Evolutionary conservation across 2,888 invertebrate species (phyloP), one percentile per base, ranked within the genome.

Genomic region (Danaus chrysippus): DNA sequence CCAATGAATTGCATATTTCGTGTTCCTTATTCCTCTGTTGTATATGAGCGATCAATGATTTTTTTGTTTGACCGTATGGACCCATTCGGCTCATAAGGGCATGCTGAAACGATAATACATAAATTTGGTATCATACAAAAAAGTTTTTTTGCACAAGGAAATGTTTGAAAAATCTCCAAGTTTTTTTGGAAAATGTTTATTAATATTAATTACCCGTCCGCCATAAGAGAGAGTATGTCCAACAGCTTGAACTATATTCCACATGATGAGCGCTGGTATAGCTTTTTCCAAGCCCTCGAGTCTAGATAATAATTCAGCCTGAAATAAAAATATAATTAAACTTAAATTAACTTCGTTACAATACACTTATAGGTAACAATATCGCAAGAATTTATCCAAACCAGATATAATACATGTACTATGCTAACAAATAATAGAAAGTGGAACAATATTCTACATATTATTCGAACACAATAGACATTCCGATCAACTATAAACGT

Each of bases 261-360:
- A 94, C 23, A 92, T 88, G 72, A 94, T 91, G 59, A 94, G 80
- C 0, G 93, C 93, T 0, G 94, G 94, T 67, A 94, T 91, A 9
- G 93, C 92, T 68, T 89, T 91, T 76, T 94, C 93, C 61, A 94
- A 81, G 70, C 92, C 86, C 59, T 92, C 86, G 58, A 94, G 73
- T 64, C 93, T 90, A 56, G 89, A 84, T 58, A 86, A 79, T 55
- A 94, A 77, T 70, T 93, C 93, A 62, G 83, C 90, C 93, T 86
- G 92, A 79, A 34, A 34, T 34, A 34, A 34, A 34, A 34, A 34
- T 34, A 34, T 34, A 8, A 34, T 34, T 34, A 34, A 34, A 34
- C 6, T 5, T 5, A 34, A 34, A 34, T 34, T 34, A 5, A 34
- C 23, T 34, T 23, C 23, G 23, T 23, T 34, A 34, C 23, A 34